Percentiles rank a stretch among this genome's conserved stretches.
These are phyloP conservation scores for Toxotes chatareus DNA, from an alignment of 2,113 vertebrate genomes.

Conservation along the genomic window DNA sequence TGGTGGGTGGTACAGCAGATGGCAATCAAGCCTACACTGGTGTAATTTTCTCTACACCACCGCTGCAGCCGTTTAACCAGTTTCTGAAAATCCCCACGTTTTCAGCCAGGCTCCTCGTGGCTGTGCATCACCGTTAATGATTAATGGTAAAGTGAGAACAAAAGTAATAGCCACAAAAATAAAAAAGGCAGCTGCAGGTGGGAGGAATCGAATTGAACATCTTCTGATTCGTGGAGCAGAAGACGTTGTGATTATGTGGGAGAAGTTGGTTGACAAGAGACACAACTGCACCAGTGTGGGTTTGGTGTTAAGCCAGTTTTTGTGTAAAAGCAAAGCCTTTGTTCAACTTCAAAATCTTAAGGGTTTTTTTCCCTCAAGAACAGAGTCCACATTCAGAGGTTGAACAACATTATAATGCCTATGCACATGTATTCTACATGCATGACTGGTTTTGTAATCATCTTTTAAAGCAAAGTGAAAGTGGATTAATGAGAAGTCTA, in stretches of 20 bases:
- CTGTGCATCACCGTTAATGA: neutral
- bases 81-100: constrained; percentile 8
- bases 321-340: neutral
- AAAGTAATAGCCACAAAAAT: constrained; percentile 37
- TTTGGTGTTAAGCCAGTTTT: constrained; percentile 40
- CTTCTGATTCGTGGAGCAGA: constrained; percentile 45
- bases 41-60: constrained; percentile 5
- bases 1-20: neutral
- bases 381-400: too few species aligned
- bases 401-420: too few species aligned
- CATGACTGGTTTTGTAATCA: neutral
- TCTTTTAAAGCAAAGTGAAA: neutral
- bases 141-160: constrained; percentile 40
- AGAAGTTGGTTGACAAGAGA: constrained; percentile 53
- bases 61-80: constrained; percentile 9
- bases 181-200: constrained; percentile 74
- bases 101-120: too few species aligned
- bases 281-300: constrained; percentile 61
- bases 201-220: constrained; percentile 67
- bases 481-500: neutral
- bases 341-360: neutral
- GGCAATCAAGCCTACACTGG: neutral
- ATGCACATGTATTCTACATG: too few species aligned
- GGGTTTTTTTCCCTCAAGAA: too few species aligned
- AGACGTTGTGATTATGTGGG: constrained; percentile 67